These are phyloP conservation scores for Epicampocera succincta DNA, from an alignment of 2,888 invertebrate genomes.

Conservation along the genomic window DNA sequence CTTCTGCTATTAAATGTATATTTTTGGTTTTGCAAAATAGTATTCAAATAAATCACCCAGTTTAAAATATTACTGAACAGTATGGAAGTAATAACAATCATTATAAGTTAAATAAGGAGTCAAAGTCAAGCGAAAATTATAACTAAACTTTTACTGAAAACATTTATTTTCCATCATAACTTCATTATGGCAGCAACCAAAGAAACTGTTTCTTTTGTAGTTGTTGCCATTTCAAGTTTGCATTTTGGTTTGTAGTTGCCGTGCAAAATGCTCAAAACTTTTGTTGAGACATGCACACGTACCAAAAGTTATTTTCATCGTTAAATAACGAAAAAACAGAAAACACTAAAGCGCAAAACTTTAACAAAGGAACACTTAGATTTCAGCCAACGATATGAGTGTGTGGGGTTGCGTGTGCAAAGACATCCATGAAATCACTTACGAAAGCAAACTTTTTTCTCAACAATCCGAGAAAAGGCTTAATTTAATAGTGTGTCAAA, in stretches of 20 bases:
- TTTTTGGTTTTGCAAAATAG: no score
- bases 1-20: no score
- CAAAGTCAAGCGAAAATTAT: conserved; percentile 65
- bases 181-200: background rate
- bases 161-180: background rate
- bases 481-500: conserved; percentile 67
- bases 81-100: conserved; percentile 56
- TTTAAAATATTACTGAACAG: conserved; percentile 12
- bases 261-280: no score
- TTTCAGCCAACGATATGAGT: conserved; percentile 4
- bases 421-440: conserved; percentile 40
- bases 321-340: background rate
- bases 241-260: no score
- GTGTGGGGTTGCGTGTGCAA: background rate
- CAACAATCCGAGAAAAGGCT: conserved; percentile 45
- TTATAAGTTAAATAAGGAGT: conserved; percentile 62
- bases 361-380: background rate
- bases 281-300: no score
- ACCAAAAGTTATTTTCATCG: conserved; percentile 1
- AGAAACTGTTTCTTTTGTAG: background rate
- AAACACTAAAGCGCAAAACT: no score
- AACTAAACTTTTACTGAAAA: conserved; percentile 60
- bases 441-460: conserved; percentile 40
- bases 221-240: no score
- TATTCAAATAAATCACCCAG: background rate